Base-by-base conservation (phyloP, 2,113 vertebrate species). In the Odocoileus hemionus region DNA sequence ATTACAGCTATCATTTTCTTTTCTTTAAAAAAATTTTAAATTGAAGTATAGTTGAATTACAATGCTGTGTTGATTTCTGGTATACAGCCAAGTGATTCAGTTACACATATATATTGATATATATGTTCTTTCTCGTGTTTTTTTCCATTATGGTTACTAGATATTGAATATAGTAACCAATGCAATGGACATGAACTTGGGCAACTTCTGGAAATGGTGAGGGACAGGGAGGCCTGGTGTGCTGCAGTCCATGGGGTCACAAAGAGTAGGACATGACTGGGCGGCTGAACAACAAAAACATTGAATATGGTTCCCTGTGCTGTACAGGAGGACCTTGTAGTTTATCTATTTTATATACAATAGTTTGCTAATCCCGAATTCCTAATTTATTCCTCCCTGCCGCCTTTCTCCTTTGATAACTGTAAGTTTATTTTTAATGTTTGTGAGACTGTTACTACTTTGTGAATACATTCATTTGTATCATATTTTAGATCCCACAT, bases 221-320 rank as follows among this genome's bases (percentile, higher is more conserved):
- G 19, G n/a, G 67, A 6, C n/a, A 25, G n/a, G 67, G n/a, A 70
- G 67, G 19, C 67, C n/a, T 70, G 67, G 19, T 23, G n/a, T 70
- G 67, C 19, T 70, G 67, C 67, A 39, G n/a, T 23, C 67, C n/a
- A 6, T 70, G n/a, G n/a, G 6, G 67, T 23, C 19, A 39, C 67
- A 70, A 23, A 70, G 5, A 70, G 11, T 23, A 70, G n/a, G 19
- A 70, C 1, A 12, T 6, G 19, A 6, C 19, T 39, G 67, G 67
- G 10, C 0, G 19, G 12, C 19, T 12, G 19, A 23, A 39, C 19
- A 39, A 39, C 67, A 39, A 13, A 70, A 23, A 6, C 9, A 7
- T 3, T 52, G 28, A 21, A 52, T 80, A 80, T 33, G 47, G 28
- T 52, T 21, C 15, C 16, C 16, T 52, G 45, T 12, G 47, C 47